Base-by-base conservation (phyloP, 2,113 vertebrate species). In the Nannobrachium achirus region DNA sequence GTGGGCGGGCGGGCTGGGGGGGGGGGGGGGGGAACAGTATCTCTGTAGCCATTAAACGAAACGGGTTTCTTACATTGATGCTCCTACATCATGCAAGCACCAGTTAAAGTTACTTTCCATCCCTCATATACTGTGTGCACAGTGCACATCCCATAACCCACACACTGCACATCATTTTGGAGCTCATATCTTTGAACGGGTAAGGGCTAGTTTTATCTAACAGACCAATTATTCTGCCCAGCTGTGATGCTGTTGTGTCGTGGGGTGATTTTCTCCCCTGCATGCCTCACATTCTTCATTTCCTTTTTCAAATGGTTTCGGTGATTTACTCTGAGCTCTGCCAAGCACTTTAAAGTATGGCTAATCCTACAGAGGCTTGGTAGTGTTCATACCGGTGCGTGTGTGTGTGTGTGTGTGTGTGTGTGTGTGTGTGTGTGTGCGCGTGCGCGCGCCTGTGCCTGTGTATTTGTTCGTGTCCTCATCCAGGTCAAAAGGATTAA, bases 251-350 rank as follows among this genome's bases (percentile, higher is more conserved):
- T 40, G 38, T 53, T 60, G 51, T 70, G 56, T 73, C 75, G 68
- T 50, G 13, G n/a, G 56, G 44, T 41, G 69, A 73, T 73, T 69
- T 49, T 40, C 56, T 33, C 45, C 63, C 53, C n/a, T 16, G 16
- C 7, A 19, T 7, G 7, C 61, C 6, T 52, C 14, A 57, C 56
- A 76, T 41, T 57, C 65, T 60, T 61, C 45, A 53, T 15, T 63
- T 83, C 68, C 19, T 60, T 75, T 76, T 63, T 63, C 66, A 20
- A 56, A 45, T 59, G 20, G 8, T 63, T 49, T 61, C 56, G 56
- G 75, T 8, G 50, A 69, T 74, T 78, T 71, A 57, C 45, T 74
- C 25, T 16, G 1, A 45, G 2, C 16, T 63, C 46, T 45, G 33
- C 5, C 38, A 40, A 56, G 50, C 58, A 64, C 18, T 40, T 53